A percentile compares a stretch with the other conserved stretches of the same genome.
These are phyloP conservation scores for Ptychobarbus kaznakovi DNA, from an alignment of 2,797 vertebrate genomes.

Conservation along the genomic window DNA sequence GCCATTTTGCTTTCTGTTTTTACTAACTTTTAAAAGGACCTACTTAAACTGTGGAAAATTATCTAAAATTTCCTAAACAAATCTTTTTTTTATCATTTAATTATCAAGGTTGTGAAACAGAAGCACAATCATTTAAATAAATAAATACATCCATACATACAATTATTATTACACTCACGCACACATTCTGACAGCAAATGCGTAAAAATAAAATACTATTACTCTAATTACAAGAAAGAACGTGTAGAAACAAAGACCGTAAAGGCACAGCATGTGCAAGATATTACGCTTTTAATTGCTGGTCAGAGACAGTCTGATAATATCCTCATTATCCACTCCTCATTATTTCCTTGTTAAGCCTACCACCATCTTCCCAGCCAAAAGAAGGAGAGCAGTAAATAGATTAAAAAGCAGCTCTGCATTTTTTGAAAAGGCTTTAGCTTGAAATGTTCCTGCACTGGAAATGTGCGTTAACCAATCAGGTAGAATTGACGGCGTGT, in stretches of 20 bases:
- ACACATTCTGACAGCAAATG: conserved; percentile 3
- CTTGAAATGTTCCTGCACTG: background rate
- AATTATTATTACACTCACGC: background rate
- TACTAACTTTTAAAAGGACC: background rate
- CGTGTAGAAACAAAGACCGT: conserved; percentile 14
- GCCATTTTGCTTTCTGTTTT: background rate
- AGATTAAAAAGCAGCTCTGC: background rate
- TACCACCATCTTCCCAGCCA: conserved; percentile 14
- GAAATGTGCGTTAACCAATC: background rate
- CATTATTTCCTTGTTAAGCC: conserved; percentile 41
- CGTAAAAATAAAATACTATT: background rate
- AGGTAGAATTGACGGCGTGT: conserved; percentile 12
- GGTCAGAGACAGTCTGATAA: conserved; percentile 42
- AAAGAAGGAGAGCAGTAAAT: conserved; percentile 12
- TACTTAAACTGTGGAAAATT: background rate
- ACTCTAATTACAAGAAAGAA: conserved; percentile 13
- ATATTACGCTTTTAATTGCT: conserved; percentile 26
- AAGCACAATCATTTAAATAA: background rate
- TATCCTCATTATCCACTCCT: conserved; percentile 37
- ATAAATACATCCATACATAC: background rate
- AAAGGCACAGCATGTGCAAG: conserved; percentile 26
- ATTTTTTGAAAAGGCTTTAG: background rate
- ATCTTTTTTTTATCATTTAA: background rate
- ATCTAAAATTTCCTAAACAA: background rate
- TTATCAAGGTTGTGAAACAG: background rate